Evolutionary conservation across 2,113 vertebrate species (phyloP), one percentile per base, ranked within the genome.

Genomic region (Desmodus rotundus): DNA sequence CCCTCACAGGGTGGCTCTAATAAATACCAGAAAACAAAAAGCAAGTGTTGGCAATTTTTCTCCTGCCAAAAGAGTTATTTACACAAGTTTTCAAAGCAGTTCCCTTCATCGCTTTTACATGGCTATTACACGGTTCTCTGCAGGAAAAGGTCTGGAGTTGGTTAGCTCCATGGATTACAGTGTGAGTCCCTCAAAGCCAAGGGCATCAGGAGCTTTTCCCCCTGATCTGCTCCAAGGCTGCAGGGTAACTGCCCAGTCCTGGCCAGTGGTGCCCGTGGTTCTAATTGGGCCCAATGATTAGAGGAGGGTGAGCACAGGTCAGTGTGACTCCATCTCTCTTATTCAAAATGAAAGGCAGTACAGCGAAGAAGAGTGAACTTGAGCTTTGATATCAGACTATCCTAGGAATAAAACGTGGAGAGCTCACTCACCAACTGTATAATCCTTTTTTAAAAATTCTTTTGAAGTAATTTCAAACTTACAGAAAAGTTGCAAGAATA

Each of bases 1-100:
- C 94, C 92, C 91, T 94, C 92, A 83, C 94, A 95, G 96, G 95
- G 94, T 97, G 96, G 93, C 95, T 97, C 86, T 95, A 97, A 97
- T 97, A 95, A 97, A 95, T 95, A 91, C 94, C 92, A 97, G 96
- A 97, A 97, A 98, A 97, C 97, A 97, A 89, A 97, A 97, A 96
- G 82, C 97, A 98, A 96, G 97, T 97, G 97, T 89, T 96, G 96
- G 96, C 89, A 82, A 96, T 95, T 91, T 93, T 97, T 89, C 93
- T 93, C 65, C 68, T 94, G 91, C 96, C 73, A 97, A 91, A 93
- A 97, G 86, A 96, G 86, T 96, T 97, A 97, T 98, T 97, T 97
- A 97, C 86, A 97, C 95, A 98, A 97, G 94, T 97, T 97, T 97
- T 94, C 93, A 96, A 96, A 97, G 96, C 96, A 97, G 96, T 97